These are phyloP conservation scores for Epinotia brunnichana DNA, from an alignment of 2,888 invertebrate species.

Conservation along the genomic window DNA sequence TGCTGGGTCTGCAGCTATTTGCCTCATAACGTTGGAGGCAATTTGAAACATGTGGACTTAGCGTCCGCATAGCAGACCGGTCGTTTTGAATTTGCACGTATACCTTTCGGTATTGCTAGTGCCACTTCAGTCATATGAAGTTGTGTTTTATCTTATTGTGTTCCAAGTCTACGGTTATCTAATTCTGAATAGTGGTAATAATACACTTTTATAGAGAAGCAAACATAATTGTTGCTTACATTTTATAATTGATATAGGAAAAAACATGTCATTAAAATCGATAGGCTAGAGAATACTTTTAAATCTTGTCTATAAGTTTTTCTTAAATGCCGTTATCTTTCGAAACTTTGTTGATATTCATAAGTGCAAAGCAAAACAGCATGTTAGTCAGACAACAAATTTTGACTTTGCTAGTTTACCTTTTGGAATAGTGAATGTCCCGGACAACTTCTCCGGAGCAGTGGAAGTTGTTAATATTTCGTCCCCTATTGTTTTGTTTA, in stretches of 20 bases:
- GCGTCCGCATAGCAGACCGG: background rate
- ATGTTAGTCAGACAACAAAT: background rate
- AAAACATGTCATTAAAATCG: too few relatives aligned
- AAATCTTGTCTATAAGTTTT: background rate
- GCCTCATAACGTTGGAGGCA: slow-evolving; percentile 4
- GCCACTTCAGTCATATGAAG: background rate
- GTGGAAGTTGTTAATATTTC: slow-evolving; percentile 35
- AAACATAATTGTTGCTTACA: too few relatives aligned
- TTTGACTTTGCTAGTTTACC: slow-evolving; percentile 17
- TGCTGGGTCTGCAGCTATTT: slow-evolving; percentile 2
- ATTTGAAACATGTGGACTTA: slow-evolving; percentile 16
- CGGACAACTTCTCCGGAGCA: slow-evolving; percentile 25
- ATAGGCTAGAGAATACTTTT: too few relatives aligned
- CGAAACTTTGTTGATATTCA: background rate
- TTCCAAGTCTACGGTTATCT: background rate
- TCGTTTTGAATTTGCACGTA: background rate
- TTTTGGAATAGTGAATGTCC: slow-evolving; percentile 15
- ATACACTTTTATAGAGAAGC: too few relatives aligned
- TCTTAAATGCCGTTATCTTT: background rate
- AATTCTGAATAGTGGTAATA: background rate
- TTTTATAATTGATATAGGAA: too few relatives aligned
- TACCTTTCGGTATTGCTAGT: background rate
- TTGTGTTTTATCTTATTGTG: background rate
- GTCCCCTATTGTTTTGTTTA: slow-evolving; percentile 42
- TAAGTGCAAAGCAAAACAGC: background rate